Percentiles rank a stretch among this genome's conserved stretches.
Conservation (phyloP, 2,797 vertebrate genomes). For the Pelochelys cantorii region DNA sequence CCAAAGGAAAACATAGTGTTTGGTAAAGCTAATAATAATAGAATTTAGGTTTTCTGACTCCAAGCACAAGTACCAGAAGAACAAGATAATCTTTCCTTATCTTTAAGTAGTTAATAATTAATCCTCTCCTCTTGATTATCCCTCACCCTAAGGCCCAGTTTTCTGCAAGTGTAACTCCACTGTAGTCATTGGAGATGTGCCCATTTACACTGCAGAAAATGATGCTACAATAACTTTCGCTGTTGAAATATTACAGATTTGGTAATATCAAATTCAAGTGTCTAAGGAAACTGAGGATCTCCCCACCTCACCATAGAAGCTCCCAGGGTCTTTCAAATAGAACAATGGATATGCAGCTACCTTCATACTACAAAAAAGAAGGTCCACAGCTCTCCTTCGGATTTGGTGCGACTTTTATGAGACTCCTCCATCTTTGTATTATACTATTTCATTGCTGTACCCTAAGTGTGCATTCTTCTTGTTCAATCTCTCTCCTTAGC, state of each 20-base stretch:
- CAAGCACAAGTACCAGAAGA: not conserved
- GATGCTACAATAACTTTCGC: not conserved
- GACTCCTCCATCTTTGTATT: not conserved
- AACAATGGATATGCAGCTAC: not conserved
- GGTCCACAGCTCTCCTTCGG: not conserved
- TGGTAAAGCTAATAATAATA: not conserved
- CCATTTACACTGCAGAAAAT: not conserved
- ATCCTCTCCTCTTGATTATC: slow-evolving; percentile 32
- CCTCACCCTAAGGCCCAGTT: not conserved
- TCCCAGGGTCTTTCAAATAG: not conserved
- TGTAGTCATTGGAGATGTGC: not conserved
- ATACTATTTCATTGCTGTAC: not conserved
- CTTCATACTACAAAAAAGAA: rapidly evolving
- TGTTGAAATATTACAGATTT: not conserved
- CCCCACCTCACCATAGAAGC: not conserved
- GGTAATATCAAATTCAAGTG: not conserved
- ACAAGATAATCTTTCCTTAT: not conserved
- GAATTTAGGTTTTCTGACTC: not conserved
- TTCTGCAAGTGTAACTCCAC: not conserved
- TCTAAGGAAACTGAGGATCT: not conserved
- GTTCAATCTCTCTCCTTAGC: not conserved
- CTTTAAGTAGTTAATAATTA: slow-evolving; percentile 11
- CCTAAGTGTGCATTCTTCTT: not conserved
- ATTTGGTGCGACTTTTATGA: not conserved
- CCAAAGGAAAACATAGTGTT: slow-evolving; percentile 3